A percentile compares a stretch with the other conserved stretches of the same genome.
phyloP scores from a whole-genome alignment of 2,888 invertebrate species.

The Eustalomyia histrio region DNA sequence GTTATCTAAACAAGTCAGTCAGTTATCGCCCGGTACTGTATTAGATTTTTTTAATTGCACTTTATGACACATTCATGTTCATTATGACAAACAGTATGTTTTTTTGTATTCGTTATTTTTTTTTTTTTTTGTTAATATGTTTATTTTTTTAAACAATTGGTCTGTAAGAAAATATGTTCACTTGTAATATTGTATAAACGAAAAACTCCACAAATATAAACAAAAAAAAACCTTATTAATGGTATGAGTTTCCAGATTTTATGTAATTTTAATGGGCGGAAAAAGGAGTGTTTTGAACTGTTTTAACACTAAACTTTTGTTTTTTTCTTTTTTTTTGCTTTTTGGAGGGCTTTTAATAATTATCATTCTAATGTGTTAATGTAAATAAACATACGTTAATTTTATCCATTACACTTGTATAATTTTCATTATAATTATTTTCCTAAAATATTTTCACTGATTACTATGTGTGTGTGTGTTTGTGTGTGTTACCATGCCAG shows the following conservation, averaged over 20 bases:
- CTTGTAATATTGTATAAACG: not conserved
- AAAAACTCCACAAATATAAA: not conserved
- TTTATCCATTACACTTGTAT: conserved; percentile 17
- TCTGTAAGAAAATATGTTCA: not conserved
- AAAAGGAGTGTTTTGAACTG: conserved; percentile 23
- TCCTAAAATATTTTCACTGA: conserved; percentile 17
- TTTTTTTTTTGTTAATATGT: not conserved
- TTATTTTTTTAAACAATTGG: not conserved
- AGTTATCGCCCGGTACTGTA: conserved; percentile 36
- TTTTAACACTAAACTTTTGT: not conserved
- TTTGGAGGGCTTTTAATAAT: not conserved
- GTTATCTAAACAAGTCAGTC: conserved; percentile 53
- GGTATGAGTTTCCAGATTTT: conserved; percentile 46
- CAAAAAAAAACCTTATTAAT: conserved; percentile 28
- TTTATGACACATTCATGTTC: conserved; percentile 39
- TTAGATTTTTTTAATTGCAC: conserved; percentile 54
- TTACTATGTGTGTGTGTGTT: not conserved
- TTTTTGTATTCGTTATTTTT: not conserved
- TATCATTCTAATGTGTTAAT: not conserved
- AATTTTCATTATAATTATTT: conserved; percentile 27
- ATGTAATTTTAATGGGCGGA: conserved; percentile 35
- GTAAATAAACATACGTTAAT: conserved; percentile 14
- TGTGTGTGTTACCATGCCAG: too few relatives aligned
- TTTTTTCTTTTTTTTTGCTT: too few relatives aligned
- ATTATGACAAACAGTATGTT: conserved; percentile 22